phyloP scores from a whole-genome alignment of 2,797 vertebrate species.

The Menidia menidia region DNA sequence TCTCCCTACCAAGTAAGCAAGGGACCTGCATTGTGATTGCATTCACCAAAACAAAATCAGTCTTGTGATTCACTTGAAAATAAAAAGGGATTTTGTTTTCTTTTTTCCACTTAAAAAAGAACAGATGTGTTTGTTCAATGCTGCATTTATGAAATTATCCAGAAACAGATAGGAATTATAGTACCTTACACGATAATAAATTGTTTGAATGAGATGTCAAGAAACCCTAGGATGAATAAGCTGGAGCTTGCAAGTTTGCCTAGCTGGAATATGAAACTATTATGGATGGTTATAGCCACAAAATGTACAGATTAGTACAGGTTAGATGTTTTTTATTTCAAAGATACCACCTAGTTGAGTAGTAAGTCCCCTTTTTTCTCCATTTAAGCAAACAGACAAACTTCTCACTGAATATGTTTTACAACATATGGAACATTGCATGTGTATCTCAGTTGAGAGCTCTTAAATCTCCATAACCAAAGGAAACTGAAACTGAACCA shows the following conservation, averaged over 20 bases:
- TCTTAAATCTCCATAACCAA: not conserved
- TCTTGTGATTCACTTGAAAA: slow-evolving; percentile 22
- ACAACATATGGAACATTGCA: not conserved
- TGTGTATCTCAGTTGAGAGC: not conserved
- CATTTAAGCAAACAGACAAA: not conserved
- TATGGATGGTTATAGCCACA: not conserved
- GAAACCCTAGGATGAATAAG: not conserved
- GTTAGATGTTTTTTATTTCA: too few relatives aligned
- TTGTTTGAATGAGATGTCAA: not conserved
- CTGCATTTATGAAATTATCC: not conserved
- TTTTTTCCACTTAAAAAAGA: slow-evolving; percentile 5
- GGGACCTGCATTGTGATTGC: not conserved
- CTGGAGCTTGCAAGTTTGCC: not conserved
- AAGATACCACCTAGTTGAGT: too few relatives aligned
- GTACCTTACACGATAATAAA: not conserved
- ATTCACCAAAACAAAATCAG: slow-evolving; percentile 20
- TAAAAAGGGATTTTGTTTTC: slow-evolving; percentile 10
- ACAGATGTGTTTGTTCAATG: not conserved
- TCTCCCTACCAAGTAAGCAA: slow-evolving; percentile 15
- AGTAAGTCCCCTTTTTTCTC: too few relatives aligned
- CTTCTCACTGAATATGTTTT: not conserved
- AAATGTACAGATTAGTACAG: too few relatives aligned
- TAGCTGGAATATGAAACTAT: not conserved
- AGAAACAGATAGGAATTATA: slow-evolving; percentile 2
- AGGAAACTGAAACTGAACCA: not conserved